Base-by-base conservation (phyloP, 2,797 vertebrate genomes). In the Oreochromis mossambicus region DNA sequence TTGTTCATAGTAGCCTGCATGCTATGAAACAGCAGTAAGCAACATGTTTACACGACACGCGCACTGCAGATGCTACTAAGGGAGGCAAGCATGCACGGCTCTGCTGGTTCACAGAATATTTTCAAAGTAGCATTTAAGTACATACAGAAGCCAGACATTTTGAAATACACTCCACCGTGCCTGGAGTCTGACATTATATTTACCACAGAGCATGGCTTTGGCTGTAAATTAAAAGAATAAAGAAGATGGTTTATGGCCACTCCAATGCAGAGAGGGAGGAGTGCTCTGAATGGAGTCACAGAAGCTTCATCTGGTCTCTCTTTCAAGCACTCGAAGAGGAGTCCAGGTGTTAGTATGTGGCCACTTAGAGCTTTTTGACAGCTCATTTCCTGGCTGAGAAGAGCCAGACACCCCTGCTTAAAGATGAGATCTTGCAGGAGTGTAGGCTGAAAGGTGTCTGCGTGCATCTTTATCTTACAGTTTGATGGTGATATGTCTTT, bases 221-320 rank as follows among this genome's bases (percentile, higher is more conserved):
- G 91, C 89, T 90, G 83, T 91, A 95, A 94, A 94, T 95, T 89
- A 88, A 92, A 94, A 89, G 86, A 89, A 91, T 86, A 83, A 86
- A 87, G 89, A 82, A 32, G 87, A 88, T 80, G 85, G 91, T 91
- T 94, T 92, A 93, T 82, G 91, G 78, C 77, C 80, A 73, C 76
- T 82, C 80, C 11, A 36, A 79, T 3, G 43, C 75, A 50, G 68
- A 76, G 80, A 56, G 46, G 56, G 78, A 85, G 86, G 88, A 61
- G 88, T 88, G 63, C 82, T 80, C 58, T 75, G 46, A 75, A 26
- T 76, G 89, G 80, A 83, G 54, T 48, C 48, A 1, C 80, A 81
- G 87, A 63, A 76, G 83, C 84, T 75, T 83, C 73, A 50, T 85
- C 89, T 84, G 73, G 19, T 80, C 56, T 90, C 79, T 78, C 80